These are phyloP conservation scores for Sarcophaga rosellei DNA, from an alignment of 2,888 invertebrate species.

Conservation along the genomic window DNA sequence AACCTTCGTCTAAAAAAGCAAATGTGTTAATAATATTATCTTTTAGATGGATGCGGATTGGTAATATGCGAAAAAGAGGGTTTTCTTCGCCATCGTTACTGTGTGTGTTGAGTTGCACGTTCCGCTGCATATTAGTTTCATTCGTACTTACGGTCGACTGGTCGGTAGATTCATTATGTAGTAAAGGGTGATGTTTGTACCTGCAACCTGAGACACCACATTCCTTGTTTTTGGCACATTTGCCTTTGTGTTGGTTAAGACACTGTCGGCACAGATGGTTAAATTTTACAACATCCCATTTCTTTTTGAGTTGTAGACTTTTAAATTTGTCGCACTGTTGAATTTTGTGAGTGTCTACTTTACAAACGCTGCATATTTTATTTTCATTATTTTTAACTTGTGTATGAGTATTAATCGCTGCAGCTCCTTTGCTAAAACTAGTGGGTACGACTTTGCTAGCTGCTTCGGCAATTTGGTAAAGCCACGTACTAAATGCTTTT, in stretches of 20 bases:
- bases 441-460: not conserved
- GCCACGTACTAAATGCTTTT: conserved; percentile 8
- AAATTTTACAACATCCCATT: not conserved
- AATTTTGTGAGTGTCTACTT: conserved; percentile 1
- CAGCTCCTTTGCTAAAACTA: not conserved
- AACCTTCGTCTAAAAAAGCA: conserved; percentile 35
- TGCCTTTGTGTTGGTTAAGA: conserved; percentile 1
- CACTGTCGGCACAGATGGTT: conserved; percentile 14
- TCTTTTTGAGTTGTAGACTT: not conserved
- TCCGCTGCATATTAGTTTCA: conserved; percentile 3
- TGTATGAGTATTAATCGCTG: conserved; percentile 22
- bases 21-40: not conserved
- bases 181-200: conserved; percentile 17
- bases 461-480: conserved; percentile 13
- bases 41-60: conserved; percentile 9
- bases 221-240: not conserved
- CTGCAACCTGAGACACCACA: conserved; percentile 9
- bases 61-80: conserved; percentile 6
- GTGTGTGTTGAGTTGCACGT: not conserved
- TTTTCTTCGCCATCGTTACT: conserved; percentile 3
- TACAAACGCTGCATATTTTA: conserved; percentile 10
- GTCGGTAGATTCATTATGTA: not conserved
- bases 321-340: conserved; percentile 12
- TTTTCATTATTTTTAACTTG: not conserved
- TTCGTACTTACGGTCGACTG: conserved; percentile 7